Base-by-base conservation (phyloP, 1,140 invertebrate species). In the Drosophila repletoides region DNA sequence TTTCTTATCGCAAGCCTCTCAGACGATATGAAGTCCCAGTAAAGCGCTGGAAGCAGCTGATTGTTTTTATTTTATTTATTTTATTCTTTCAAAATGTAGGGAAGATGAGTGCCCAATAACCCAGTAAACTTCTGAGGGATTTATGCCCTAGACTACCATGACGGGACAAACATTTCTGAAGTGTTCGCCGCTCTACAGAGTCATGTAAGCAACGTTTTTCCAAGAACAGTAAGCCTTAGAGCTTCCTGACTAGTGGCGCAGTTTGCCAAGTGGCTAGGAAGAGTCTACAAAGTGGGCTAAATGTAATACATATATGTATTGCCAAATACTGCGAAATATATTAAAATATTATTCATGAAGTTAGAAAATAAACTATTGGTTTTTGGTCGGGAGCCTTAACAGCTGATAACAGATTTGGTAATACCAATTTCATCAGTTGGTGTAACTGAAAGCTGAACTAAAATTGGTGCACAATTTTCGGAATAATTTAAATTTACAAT, bases 191-290 rank as follows among this genome's bases (percentile, higher is more conserved):
- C 26, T 19, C n/a, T 40, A 24, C 15, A 31, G 15, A 49, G 26
- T 49, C 46, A 17, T n/a, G 28, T 26, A 43, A 58, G 21, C 26
- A 7, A 7, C 56, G 10, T 22, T 51, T 26, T 26, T 59, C 53
- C 63, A 15, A 19, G 63, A 41, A 66, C 2, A 26, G 12, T 15
- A 12, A 41, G 21, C 17, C 24, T 6, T 29, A 65, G 36, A 41
- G 49, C 66, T 69, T n/a, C 60, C 52, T 56, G 60, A 58, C 45
- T 58, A 45, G 51, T 70, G 36, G 34, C 60, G 31, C 24, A 36
- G 26, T 41, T 33, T 24, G 19, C 7, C 15, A 65, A 65, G 53
- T 48, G 51, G 19, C 9, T 9, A 19, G 10, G 12, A 17, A 6
- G 36, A n/a, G n/a, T n/a, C n/a, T n/a, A n/a, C n/a, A n/a, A n/a